A percentile compares a stretch with the other conserved stretches of the same genome.
Evolutionary conservation across 1,140 invertebrate species (phyloP).

Genomic region (Planococcus citri): DNA sequence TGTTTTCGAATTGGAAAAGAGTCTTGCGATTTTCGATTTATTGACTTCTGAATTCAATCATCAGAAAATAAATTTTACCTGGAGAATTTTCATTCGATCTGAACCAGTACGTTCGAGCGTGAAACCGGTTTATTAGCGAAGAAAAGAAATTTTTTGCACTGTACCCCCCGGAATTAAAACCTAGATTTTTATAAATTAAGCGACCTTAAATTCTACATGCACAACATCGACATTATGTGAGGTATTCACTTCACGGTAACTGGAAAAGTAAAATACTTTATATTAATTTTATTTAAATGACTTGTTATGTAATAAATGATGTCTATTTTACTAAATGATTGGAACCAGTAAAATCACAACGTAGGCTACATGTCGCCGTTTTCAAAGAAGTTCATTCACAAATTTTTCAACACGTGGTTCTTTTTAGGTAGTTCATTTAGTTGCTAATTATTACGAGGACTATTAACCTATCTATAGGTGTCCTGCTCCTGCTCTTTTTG

Average conservation of each 20-base stretch:
- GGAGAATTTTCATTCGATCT: neutral
- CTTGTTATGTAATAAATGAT: neutral
- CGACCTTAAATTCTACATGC: slow-evolving; percentile 2
- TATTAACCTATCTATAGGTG: too few relatives aligned
- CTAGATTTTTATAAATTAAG: neutral
- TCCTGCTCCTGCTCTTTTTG: too few relatives aligned
- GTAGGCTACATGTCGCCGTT: too few relatives aligned
- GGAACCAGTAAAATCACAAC: too few relatives aligned
- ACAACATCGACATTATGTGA: neutral
- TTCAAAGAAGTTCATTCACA: neutral
- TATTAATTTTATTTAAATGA: neutral
- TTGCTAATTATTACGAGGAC: too few relatives aligned
- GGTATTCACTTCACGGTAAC: neutral
- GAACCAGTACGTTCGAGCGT: neutral
- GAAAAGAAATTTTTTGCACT: neutral
- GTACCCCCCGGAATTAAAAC: neutral
- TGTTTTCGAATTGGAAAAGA: too few relatives aligned
- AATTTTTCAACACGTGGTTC: neutral
- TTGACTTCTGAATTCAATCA: neutral
- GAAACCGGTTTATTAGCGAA: neutral
- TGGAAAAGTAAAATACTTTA: neutral
- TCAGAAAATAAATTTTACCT: neutral
- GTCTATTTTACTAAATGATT: neutral
- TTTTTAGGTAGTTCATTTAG: too few relatives aligned
- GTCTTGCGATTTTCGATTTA: too few relatives aligned